Conservation (phyloP, 1,140 invertebrate species). For the Monochamus saltuarius region DNA sequence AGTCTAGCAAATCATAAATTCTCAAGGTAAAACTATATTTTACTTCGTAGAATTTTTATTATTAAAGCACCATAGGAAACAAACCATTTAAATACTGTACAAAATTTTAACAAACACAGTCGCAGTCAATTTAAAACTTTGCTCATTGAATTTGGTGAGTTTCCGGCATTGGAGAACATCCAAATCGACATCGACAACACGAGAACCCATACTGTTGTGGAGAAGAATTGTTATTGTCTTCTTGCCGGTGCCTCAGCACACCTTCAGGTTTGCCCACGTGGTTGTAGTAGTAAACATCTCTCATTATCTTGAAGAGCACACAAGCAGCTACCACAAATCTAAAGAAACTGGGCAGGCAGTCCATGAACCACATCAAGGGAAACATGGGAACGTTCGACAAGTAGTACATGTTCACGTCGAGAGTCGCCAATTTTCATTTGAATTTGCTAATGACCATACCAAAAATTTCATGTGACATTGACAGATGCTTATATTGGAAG, state of each 20-base stretch:
- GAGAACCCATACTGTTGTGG: background rate
- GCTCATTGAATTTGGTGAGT: too few relatives aligned
- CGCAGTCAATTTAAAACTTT: too few relatives aligned
- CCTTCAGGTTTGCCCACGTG: slow-evolving; percentile 11
- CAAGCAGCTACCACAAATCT: slow-evolving; percentile 31
- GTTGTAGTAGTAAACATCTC: slow-evolving; percentile 30
- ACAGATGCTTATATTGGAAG: too few relatives aligned
- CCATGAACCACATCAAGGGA: slow-evolving; percentile 34
- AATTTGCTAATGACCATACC: too few relatives aligned
- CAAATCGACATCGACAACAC: background rate
- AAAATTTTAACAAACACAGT: too few relatives aligned
- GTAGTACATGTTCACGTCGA: background rate
- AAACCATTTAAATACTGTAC: too few relatives aligned
- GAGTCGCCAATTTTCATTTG: too few relatives aligned
- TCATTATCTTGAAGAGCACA: slow-evolving; percentile 31
- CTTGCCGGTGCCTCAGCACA: slow-evolving; percentile 19
- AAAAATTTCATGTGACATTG: too few relatives aligned
- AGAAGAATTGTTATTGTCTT: background rate
- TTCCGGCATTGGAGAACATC: background rate
- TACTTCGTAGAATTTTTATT: too few relatives aligned
- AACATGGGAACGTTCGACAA: slow-evolving; percentile 19
- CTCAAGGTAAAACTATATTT: too few relatives aligned
- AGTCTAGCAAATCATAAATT: too few relatives aligned
- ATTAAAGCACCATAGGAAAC: too few relatives aligned
- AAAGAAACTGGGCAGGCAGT: slow-evolving; percentile 30